phyloP scores from a whole-genome alignment of 2,888 invertebrate species.

The Busseola fusca region DNA sequence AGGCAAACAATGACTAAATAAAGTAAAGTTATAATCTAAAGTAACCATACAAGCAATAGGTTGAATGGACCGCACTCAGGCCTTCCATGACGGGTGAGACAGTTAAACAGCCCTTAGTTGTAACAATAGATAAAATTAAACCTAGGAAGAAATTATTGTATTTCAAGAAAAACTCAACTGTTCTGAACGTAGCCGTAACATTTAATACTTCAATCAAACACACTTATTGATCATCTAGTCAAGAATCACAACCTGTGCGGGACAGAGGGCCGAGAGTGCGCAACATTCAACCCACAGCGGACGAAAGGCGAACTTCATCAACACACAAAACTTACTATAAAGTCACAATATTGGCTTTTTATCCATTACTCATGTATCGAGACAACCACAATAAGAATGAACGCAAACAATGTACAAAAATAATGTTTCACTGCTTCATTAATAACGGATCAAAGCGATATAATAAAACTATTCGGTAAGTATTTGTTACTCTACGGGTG shows the following conservation, averaged over 20 bases:
- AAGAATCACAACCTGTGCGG: slow-evolving; percentile 72
- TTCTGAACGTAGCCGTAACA: slow-evolving; percentile 32
- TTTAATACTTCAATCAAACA: slow-evolving; percentile 56
- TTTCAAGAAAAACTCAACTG: slow-evolving; percentile 13
- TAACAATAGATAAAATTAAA: slow-evolving; percentile 39
- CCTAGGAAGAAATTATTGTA: slow-evolving; percentile 47
- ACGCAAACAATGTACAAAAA: slow-evolving; percentile 78
- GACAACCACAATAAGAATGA: slow-evolving; percentile 76
- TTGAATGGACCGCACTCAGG: slow-evolving; percentile 61
- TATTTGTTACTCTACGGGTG: slow-evolving; percentile 76
- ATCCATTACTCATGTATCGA: slow-evolving; percentile 50
- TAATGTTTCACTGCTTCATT: slow-evolving; percentile 77
- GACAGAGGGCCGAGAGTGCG: slow-evolving; percentile 49
- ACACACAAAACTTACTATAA: slow-evolving; percentile 82
- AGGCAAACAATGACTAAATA: slow-evolving; percentile 86
- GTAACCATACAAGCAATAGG: slow-evolving; percentile 75
- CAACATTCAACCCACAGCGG: slow-evolving; percentile 65
- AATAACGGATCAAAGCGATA: slow-evolving; percentile 77
- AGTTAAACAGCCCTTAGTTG: slow-evolving; percentile 31
- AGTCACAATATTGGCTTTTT: slow-evolving; percentile 77
- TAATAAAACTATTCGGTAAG: slow-evolving; percentile 76
- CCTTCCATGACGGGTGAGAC: slow-evolving; percentile 38
- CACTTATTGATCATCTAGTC: slow-evolving; percentile 55
- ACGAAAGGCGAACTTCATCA: slow-evolving; percentile 68
- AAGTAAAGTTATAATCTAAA: slow-evolving; percentile 85